Evolutionary conservation across 2,888 invertebrate genomes (phyloP).

Genomic region (Amphipyra berbera): DNA sequence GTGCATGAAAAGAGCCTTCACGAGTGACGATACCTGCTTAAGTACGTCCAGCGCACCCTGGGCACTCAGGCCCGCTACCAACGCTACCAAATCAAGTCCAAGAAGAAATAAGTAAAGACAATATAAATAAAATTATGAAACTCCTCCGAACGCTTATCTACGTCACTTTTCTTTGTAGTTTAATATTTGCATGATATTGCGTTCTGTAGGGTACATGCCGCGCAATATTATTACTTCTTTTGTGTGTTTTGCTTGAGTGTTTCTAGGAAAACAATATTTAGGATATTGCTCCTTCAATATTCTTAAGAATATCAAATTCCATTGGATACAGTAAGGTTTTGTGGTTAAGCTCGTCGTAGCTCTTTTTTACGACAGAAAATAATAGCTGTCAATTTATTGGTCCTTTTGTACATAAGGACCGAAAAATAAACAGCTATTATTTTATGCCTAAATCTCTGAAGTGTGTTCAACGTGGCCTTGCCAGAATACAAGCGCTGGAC

Average conservation of each 20-base stretch:
- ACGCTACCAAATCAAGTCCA: background rate
- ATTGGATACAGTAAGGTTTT: background rate
- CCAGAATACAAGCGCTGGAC: no score
- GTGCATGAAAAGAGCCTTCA: no score
- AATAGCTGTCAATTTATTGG: no score
- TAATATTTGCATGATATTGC: constrained; percentile 68
- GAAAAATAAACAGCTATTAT: no score
- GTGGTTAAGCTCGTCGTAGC: no score
- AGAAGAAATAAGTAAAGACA: background rate
- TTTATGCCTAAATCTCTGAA: no score
- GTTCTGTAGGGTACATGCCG: constrained; percentile 26
- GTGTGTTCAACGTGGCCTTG: no score
- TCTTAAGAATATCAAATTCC: background rate
- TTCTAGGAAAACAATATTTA: constrained; percentile 30
- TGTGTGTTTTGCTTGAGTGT: constrained; percentile 36
- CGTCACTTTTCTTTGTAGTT: constrained; percentile 37
- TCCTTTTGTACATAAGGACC: no score
- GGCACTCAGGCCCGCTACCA: no score
- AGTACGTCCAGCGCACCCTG: no score
- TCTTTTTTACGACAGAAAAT: no score
- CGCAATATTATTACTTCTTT: constrained; percentile 47
- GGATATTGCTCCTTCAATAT: constrained; percentile 26
- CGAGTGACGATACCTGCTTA: no score
- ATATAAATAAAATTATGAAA: constrained; percentile 13
- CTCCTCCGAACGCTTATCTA: constrained; percentile 17